Conservation (phyloP, 1,140 invertebrate genomes). For the Rhagoletis pomonella region DNA sequence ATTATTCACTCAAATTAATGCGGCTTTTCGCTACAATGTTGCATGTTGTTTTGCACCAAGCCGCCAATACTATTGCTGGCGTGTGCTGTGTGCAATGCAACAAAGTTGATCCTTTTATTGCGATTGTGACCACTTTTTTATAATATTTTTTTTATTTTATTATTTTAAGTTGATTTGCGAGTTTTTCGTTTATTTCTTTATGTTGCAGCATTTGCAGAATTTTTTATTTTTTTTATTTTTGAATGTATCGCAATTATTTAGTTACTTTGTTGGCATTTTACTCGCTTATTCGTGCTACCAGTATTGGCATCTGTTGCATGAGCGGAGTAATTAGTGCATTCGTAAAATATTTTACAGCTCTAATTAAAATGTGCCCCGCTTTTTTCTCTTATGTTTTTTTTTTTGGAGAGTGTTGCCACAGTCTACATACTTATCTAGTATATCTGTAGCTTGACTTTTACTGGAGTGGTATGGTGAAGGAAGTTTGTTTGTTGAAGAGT, state of each 20-base stretch:
- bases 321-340: constrained; percentile 41
- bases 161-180: constrained; percentile 35
- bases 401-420: background rate
- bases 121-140: constrained; percentile 26
- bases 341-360: constrained; percentile 46
- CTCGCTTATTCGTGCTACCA: background rate
- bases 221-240: constrained; percentile 6
- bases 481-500: background rate
- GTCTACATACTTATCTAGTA: background rate
- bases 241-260: background rate
- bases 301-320: constrained; percentile 46
- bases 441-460: background rate
- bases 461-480: background rate
- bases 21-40: constrained; percentile 36
- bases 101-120: constrained; percentile 27
- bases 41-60: constrained; percentile 45
- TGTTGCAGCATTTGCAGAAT: background rate
- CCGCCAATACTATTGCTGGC: background rate
- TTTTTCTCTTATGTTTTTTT: background rate
- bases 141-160: constrained; percentile 12
- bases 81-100: background rate
- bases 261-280: constrained; percentile 25
- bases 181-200: constrained; percentile 31
- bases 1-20: constrained; percentile 41
- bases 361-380: constrained; percentile 5